phyloP scores from a whole-genome alignment of 2,888 invertebrate species.

The Philaethria dido region DNA sequence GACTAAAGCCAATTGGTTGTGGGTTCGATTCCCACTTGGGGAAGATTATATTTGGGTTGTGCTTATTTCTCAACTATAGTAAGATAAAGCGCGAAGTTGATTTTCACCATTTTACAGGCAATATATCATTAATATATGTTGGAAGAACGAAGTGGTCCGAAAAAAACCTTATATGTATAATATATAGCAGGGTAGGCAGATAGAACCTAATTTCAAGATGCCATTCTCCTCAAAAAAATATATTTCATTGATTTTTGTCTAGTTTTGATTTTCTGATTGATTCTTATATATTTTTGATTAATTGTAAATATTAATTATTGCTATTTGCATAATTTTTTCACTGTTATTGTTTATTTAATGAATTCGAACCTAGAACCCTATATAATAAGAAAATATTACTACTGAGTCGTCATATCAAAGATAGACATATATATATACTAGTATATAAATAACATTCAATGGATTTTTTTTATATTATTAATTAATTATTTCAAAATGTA shows the following conservation, averaged over 20 bases:
- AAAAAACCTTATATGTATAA: no score
- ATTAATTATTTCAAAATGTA: constrained; percentile 17
- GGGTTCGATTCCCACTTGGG: no score
- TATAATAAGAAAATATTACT: neutral
- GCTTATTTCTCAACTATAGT: no score
- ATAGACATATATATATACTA: neutral
- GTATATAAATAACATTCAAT: constrained; percentile 34
- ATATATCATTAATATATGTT: no score
- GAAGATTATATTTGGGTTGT: no score
- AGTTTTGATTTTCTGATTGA: no score
- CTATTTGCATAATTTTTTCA: neutral
- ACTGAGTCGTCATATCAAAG: constrained; percentile 12
- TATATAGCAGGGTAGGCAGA: no score
- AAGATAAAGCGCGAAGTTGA: no score
- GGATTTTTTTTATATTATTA: constrained; percentile 37
- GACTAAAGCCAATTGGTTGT: no score
- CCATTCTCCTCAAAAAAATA: neutral
- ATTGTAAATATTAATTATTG: neutral
- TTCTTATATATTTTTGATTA: neutral
- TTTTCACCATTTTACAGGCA: no score
- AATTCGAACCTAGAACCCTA: neutral
- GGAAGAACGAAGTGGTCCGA: no score
- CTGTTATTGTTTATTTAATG: neutral
- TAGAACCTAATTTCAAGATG: no score
- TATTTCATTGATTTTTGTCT: neutral